Evolutionary conservation across 2,888 invertebrate species (phyloP).

Genomic region (Oscheius sp.): DNA sequence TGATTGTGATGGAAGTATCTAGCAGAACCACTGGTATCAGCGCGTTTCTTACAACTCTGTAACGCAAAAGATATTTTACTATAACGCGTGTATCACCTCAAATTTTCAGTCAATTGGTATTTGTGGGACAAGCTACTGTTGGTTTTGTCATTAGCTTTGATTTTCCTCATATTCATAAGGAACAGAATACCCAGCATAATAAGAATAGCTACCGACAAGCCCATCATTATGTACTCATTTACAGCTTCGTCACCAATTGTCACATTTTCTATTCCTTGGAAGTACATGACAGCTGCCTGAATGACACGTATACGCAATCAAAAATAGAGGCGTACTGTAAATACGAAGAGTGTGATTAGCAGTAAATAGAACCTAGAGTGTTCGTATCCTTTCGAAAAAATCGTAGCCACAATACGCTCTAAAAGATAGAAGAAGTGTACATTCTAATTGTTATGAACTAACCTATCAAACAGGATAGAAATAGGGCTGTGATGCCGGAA

Average conservation of each 20-base stretch:
- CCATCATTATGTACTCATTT: constrained; percentile 17
- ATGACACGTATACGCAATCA: neutral
- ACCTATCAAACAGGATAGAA: constrained; percentile 30
- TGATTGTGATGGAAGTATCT: constrained; percentile 24
- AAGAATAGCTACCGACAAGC: constrained; percentile 13
- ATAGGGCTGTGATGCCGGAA: constrained; percentile 18
- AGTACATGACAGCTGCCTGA: constrained; percentile 14
- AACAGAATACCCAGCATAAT: neutral
- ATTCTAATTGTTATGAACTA: neutral
- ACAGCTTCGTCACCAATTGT: neutral
- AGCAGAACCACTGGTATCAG: constrained; percentile 19
- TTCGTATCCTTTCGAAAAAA: constrained; percentile 19
- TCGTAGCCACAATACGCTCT: constrained; percentile 16
- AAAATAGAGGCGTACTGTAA: neutral
- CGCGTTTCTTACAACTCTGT: constrained; percentile 28
- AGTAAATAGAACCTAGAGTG: constrained; percentile 15
- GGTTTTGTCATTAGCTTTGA: constrained; percentile 12
- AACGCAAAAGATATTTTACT: neutral
- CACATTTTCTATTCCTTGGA: constrained; percentile 5
- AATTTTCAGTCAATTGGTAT: constrained; percentile 25
- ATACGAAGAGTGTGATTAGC: neutral
- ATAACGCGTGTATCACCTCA: constrained; percentile 11
- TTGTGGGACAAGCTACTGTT: constrained; percentile 21
- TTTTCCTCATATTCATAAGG: constrained; percentile 12
- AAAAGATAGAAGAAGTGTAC: neutral